Evolutionary conservation across 2,113 vertebrate species (phyloP).

Genomic region (Gulo gulo): DNA sequence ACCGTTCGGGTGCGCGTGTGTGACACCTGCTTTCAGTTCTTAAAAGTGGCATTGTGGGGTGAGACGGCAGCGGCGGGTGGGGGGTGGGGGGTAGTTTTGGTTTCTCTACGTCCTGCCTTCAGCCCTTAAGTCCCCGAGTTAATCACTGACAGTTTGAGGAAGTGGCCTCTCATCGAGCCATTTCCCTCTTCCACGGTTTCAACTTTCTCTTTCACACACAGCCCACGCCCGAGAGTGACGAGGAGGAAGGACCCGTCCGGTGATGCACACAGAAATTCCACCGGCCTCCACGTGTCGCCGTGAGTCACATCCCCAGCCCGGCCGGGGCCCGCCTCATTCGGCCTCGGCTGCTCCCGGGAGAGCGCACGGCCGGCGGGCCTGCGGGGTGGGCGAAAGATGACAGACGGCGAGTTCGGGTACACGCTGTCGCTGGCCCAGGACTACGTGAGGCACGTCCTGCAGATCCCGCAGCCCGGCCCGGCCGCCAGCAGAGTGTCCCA

Average conservation of each 20-base stretch:
- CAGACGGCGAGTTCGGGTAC: constrained; percentile 71
- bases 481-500: constrained; percentile 70
- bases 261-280: constrained; percentile 77
- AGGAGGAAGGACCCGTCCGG: constrained; percentile 38
- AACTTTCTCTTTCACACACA: constrained; percentile 73
- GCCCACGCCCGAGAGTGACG: not conserved
- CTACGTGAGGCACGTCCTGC: constrained; percentile 77
- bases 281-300: not conserved
- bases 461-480: not conserved
- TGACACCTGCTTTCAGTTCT: too few relatives aligned
- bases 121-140: not conserved
- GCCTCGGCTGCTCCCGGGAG: rapidly evolving
- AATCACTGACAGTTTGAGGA: constrained; percentile 58
- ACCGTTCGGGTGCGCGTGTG: too few relatives aligned
- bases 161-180: not conserved
- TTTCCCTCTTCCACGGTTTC: constrained; percentile 64
- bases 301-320: not conserved
- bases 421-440: constrained; percentile 80
- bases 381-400: constrained; percentile 55
- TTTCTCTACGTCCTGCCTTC: not conserved
- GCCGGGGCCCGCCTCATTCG: not conserved
- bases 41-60: not conserved
- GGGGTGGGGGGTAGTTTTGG: not conserved
- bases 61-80: not conserved
- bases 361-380: not conserved